Percentiles rank a stretch among this genome's conserved stretches.
phyloP scores from a whole-genome alignment of 1,140 invertebrate genomes.

The Drosophila novamexicana region DNA sequence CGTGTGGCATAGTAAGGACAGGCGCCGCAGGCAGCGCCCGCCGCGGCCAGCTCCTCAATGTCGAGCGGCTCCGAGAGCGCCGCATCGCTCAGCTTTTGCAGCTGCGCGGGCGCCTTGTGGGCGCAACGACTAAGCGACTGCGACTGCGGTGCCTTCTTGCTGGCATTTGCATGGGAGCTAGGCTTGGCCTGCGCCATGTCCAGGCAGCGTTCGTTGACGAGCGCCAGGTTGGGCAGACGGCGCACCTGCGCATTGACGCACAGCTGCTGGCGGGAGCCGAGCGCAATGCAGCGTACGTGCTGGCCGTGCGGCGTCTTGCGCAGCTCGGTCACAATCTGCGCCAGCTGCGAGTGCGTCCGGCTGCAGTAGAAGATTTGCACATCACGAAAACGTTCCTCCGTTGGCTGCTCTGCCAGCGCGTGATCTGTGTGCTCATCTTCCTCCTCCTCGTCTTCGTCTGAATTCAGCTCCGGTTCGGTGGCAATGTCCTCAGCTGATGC shows the following conservation, averaged over 20 bases:
- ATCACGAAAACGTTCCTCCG: constrained; percentile 78
- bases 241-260: constrained; percentile 95
- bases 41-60: constrained; percentile 93
- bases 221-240: constrained; percentile 89
- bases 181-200: constrained; percentile 86
- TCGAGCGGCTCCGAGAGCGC: constrained; percentile 91
- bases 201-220: constrained; percentile 98
- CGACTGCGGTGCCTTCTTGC: constrained; percentile 86
- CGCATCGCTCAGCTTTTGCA: constrained; percentile 88
- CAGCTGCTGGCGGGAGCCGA: constrained; percentile 96
- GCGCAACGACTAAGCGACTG: constrained; percentile 83
- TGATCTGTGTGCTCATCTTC: constrained; percentile 84
- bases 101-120: constrained; percentile 90
- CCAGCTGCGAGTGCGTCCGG: constrained; percentile 97
- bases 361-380: constrained; percentile 96
- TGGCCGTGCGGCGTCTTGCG: constrained; percentile 92
- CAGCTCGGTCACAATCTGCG: constrained; percentile 97
- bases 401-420: constrained; percentile 81
- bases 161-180: constrained; percentile 86
- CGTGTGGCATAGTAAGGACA: constrained; percentile 97
- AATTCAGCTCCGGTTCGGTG: constrained; percentile 13
- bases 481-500: background rate
- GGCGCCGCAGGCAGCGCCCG: constrained; percentile 89
- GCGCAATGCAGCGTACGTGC: constrained; percentile 90
- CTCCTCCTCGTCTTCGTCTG: constrained; percentile 63